Base-by-base conservation (phyloP, 2,888 invertebrate genomes). In the Gortyna flavago region DNA sequence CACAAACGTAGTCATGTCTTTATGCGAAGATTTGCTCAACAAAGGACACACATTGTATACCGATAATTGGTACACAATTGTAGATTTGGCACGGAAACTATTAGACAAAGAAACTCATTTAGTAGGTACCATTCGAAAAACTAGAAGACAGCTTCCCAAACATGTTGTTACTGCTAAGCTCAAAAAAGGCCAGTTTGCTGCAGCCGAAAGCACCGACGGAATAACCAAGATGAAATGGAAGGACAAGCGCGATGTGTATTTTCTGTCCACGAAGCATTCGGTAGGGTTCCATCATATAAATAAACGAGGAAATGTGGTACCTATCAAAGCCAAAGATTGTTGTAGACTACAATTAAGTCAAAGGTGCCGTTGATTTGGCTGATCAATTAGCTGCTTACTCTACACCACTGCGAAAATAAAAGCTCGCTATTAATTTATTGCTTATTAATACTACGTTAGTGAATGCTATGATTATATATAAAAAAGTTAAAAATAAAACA, bases 221-320 rank as follows among this genome's bases (percentile, higher is more conserved):
- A 74, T 79, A 65, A 66, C 67, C 0, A 70, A 71, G 11, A 41
- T 80, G 66, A 44, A 41, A 25, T 72, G 48, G 72, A 67, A 29
- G 18, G 79, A 78, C 54, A 78, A 80, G 70, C 72, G 79, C 21
- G 69, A 80, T 32, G 78, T 78, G 1, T 68, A 67, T 1, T 78
- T 88, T 32, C 67, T 89, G 41, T 90, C 88, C 13, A 89, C 88
- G 21, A 90, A 89, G 68, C 85, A 86, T 62, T 86, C 83, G 29
- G 65, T 66, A 29, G 25, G 75, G 32, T 85, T 86, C 35, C 11
- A 29, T 25, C 73, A 64, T 29, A 29, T 77, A 25, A 80, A 35
- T 62, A 79, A 81, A 79, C 62, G 64, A 64, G 65, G 74, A 38
- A 81, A 87, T 74, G 66, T 41, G 35, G 51, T 78, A 11, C 65